phyloP scores from a whole-genome alignment of 2,113 vertebrate species.

The Dolichallabes microphthalmus region DNA sequence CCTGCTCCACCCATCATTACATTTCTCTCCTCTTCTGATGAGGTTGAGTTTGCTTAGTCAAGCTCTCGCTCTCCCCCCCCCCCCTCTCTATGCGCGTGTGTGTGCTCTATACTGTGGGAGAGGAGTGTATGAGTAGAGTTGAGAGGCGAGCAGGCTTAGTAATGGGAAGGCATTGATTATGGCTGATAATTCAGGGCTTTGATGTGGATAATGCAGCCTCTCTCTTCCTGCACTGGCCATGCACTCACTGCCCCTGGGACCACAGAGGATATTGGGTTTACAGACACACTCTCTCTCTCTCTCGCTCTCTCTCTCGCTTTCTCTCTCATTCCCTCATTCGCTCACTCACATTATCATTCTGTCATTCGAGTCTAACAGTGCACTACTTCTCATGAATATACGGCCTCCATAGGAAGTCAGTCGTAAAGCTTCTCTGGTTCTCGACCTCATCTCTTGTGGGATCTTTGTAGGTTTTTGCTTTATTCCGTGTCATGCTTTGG shows the following conservation, averaged over 20 bases:
- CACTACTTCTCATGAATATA: conserved; percentile 8
- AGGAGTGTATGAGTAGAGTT: conserved; percentile 46
- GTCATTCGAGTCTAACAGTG: conserved; percentile 11
- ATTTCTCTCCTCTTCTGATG: conserved; percentile 20
- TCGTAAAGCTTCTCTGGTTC: conserved; percentile 1
- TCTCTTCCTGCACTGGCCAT: conserved; percentile 72
- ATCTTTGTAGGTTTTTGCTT: not conserved
- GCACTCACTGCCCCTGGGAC: conserved; percentile 70
- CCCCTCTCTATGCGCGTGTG: not conserved
- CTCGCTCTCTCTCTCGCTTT: conserved; percentile 35
- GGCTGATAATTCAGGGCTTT: conserved; percentile 75
- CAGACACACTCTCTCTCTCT: conserved; percentile 50
- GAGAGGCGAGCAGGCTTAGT: conserved; percentile 51
- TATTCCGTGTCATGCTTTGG: not conserved
- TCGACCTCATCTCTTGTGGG: not conserved
- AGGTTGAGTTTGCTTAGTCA: conserved; percentile 43
- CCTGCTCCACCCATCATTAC: conserved; percentile 19
- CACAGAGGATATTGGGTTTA: conserved; percentile 70
- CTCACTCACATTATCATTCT: conserved; percentile 28
- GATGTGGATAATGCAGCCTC: conserved; percentile 77
- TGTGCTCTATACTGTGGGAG: conserved; percentile 26
- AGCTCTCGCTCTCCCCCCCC: conserved; percentile 30
- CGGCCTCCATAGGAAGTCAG: not conserved
- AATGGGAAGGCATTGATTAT: conserved; percentile 77
- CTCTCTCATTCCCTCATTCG: conserved; percentile 20